A percentile compares a stretch with the other conserved stretches of the same genome.
These are phyloP conservation scores for Endomychus coccineus DNA, from an alignment of 2,888 invertebrate genomes.

Conservation along the genomic window DNA sequence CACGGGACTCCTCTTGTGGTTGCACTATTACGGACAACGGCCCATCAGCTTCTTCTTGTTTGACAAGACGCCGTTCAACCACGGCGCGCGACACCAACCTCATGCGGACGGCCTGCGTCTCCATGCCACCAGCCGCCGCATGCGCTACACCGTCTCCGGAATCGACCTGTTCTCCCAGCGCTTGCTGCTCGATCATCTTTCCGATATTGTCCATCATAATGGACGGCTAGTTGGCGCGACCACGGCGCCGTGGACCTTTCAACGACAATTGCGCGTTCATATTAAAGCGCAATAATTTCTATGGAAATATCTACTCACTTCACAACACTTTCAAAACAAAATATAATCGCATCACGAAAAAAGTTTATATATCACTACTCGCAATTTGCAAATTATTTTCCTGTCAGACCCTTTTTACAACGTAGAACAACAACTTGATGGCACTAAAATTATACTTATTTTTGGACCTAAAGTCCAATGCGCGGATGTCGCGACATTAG, in stretches of 20 bases:
- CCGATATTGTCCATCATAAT: constrained; percentile 52
- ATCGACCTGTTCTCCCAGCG: constrained; percentile 49
- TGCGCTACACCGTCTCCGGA: constrained; percentile 43
- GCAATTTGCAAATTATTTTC: too few species aligned
- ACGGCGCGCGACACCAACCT: constrained; percentile 43
- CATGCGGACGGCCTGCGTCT: constrained; percentile 43
- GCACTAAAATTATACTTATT: too few species aligned
- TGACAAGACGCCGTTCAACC: constrained; percentile 42
- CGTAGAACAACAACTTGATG: too few species aligned
- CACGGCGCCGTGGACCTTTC: constrained; percentile 22
- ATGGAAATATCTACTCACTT: neutral
- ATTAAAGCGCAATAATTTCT: too few species aligned
- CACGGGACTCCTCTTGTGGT: constrained; percentile 52
- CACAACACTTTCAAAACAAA: too few species aligned
- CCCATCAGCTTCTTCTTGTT: constrained; percentile 45
- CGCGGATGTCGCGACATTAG: constrained; percentile 12
- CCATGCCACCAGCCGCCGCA: constrained; percentile 39
- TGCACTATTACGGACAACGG: constrained; percentile 52
- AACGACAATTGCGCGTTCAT: constrained; percentile 11
- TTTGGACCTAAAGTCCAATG: constrained; percentile 12
- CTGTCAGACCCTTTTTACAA: too few species aligned
- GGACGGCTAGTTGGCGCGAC: constrained; percentile 18
- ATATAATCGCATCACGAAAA: too few species aligned
- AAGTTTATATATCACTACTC: too few species aligned
- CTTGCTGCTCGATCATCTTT: constrained; percentile 53